Percentiles rank a stretch among this genome's conserved stretches.
These are phyloP conservation scores for Sitobion miscanthi DNA, from an alignment of 1,140 invertebrate genomes.

Conservation along the genomic window DNA sequence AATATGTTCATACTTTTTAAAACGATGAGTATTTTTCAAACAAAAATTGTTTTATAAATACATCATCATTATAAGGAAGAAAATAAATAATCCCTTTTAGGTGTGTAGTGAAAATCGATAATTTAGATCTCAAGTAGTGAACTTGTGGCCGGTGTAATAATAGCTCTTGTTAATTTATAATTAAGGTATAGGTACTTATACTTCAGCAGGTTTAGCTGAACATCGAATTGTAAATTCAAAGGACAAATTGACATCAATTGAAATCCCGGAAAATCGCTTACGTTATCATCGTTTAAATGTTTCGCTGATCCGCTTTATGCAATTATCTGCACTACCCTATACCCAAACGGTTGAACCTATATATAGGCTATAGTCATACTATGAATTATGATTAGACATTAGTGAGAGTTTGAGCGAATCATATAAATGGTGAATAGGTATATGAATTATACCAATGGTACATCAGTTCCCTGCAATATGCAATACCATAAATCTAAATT, in stretches of 20 bases:
- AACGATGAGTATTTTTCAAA: too few species aligned
- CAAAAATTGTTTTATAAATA: background rate
- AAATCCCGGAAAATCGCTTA: background rate
- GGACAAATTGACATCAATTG: constrained; percentile 7
- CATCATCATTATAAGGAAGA: background rate
- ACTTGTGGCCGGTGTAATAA: background rate
- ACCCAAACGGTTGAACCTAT: too few species aligned
- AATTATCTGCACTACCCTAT: background rate
- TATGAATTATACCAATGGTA: too few species aligned
- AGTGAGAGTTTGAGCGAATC: too few species aligned
- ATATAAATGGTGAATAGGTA: too few species aligned
- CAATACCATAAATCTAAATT: too few species aligned
- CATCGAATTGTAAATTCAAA: background rate
- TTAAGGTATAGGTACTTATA: background rate
- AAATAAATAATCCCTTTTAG: background rate
- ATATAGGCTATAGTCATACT: too few species aligned
- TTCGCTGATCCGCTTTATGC: background rate
- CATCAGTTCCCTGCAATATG: too few species aligned
- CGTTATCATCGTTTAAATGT: background rate
- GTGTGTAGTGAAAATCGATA: background rate
- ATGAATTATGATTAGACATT: too few species aligned
- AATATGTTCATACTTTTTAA: too few species aligned
- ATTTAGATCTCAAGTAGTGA: background rate
- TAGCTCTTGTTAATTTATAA: background rate
- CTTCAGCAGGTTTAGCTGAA: background rate